phyloP scores from a whole-genome alignment of 2,888 invertebrate species.

The Pyrgus malvae region DNA sequence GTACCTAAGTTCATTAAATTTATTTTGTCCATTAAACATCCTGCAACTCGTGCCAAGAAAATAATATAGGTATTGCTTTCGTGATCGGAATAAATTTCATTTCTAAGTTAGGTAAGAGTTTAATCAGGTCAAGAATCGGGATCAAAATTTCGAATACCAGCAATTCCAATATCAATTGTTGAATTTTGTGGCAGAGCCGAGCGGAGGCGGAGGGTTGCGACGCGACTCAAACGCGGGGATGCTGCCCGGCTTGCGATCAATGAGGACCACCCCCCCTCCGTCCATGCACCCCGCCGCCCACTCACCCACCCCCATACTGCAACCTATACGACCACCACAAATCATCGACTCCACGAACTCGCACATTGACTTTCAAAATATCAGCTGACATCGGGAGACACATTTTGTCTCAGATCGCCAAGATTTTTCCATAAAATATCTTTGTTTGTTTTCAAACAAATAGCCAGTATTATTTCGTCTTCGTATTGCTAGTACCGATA shows the following conservation, averaged over 20 bases:
- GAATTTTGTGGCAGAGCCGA: slow-evolving; percentile 54
- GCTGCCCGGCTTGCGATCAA: slow-evolving; percentile 72
- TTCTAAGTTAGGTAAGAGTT: slow-evolving; percentile 24
- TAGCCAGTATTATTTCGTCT: too few relatives aligned
- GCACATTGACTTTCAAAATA: slow-evolving; percentile 56
- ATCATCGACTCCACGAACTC: slow-evolving; percentile 54
- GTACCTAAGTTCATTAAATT: background rate
- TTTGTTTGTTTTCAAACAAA: too few relatives aligned
- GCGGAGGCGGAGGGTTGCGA: slow-evolving; percentile 55
- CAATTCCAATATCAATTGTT: slow-evolving; percentile 55
- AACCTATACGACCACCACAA: slow-evolving; percentile 59
- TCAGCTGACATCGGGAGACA: slow-evolving; percentile 42
- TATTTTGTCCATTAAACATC: background rate
- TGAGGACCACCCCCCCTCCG: slow-evolving; percentile 53
- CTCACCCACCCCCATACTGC: slow-evolving; percentile 39
- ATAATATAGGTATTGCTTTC: slow-evolving; percentile 28
- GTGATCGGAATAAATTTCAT: slow-evolving; percentile 20
- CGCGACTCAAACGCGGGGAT: slow-evolving; percentile 53
- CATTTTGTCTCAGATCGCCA: background rate
- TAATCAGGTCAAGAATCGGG: slow-evolving; percentile 42
- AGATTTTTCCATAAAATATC: too few relatives aligned
- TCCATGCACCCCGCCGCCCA: slow-evolving; percentile 38
- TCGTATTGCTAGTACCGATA: too few relatives aligned
- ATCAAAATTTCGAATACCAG: slow-evolving; percentile 49
- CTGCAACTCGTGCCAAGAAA: background rate